Base-by-base conservation (phyloP, 2,888 invertebrate species). In the Diarsia dahlii region DNA sequence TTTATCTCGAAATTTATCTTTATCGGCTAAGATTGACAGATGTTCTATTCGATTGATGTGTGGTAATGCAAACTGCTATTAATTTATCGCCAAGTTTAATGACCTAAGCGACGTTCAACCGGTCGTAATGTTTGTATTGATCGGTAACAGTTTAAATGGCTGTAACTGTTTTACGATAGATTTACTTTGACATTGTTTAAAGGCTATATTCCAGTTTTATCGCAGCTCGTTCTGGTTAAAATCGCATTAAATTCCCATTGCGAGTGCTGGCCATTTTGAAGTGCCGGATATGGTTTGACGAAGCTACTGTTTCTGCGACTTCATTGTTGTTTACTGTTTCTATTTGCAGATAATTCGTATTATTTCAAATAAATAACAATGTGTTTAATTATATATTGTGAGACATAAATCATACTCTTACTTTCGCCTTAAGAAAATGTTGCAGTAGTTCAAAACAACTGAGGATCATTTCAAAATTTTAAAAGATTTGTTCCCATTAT, bases 141-240 rank as follows among this genome's bases (percentile, higher is more conserved):
- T 93, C 90, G 90, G 89, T 88, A 91, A 90, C 89, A 86, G 90
- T 91, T 92, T 92, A 90, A 92, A 90, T 84, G 88, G 88, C 80
- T 90, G 89, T 92, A 88, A 90, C 91, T 88, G 90, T 93, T 94
- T 95, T 90, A 93, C 93, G 92, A 93, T 92, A 91, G 90, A 93
- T 92, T 94, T 92, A 91, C 91, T 92, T 91, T 92, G 91, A 94
- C 93, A 94, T 94, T 95, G 93, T 95, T 93, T 93, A 91, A 91
- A 92, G 90, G 91, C 91, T 91, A 91, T 92, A 91, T 92, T 90
- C 90, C 89, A 84, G 89, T 94, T 94, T 95, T 94, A 95, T 92
- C 83, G 91, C 90, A 85, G 89, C 90, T 92, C 89, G 90, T 92
- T 91, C 92, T 91, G 90, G 91, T 92, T 91, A 90, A 87, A 91